Conservation (phyloP, 2,888 invertebrate species). For the Dasypogon diadema region DNA sequence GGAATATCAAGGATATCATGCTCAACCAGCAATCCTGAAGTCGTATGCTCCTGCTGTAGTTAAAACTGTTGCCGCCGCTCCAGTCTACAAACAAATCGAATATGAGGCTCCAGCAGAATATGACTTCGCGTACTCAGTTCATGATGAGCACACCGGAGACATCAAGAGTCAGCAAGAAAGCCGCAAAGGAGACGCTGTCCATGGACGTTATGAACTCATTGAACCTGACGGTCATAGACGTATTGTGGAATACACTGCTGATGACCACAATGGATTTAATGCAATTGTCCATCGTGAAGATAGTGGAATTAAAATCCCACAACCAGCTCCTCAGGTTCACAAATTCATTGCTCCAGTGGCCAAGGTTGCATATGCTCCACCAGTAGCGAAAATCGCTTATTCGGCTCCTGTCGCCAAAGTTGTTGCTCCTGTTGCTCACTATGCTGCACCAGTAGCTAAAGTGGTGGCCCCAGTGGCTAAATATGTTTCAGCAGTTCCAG, state of each 20-base stretch:
- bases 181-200: conserved; percentile 67
- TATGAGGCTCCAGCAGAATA: conserved; percentile 63
- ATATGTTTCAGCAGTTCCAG: conserved; percentile 13
- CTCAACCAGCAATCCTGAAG: conserved; percentile 5
- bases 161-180: conserved; percentile 67
- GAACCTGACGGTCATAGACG: conserved; percentile 67
- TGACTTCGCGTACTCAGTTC: conserved; percentile 64
- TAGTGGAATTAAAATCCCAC: background rate
- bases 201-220: conserved; percentile 66
- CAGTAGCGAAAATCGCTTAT: conserved; percentile 1
- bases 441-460: conserved; percentile 52
- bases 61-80: conserved; percentile 44
- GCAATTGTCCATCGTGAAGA: conserved; percentile 70
- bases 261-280: conserved; percentile 70
- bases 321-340: background rate
- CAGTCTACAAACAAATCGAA: conserved; percentile 31
- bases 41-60: conserved; percentile 31
- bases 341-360: background rate
- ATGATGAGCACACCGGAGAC: conserved; percentile 67
- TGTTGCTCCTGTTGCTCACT: conserved; percentile 48
- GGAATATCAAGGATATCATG: background rate
- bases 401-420: conserved; percentile 66
- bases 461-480: conserved; percentile 34
- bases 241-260: conserved; percentile 70
- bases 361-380: conserved; percentile 7